These are phyloP conservation scores for Ectemnius lituratus DNA, from an alignment of 2,888 invertebrate species.

Conservation along the genomic window DNA sequence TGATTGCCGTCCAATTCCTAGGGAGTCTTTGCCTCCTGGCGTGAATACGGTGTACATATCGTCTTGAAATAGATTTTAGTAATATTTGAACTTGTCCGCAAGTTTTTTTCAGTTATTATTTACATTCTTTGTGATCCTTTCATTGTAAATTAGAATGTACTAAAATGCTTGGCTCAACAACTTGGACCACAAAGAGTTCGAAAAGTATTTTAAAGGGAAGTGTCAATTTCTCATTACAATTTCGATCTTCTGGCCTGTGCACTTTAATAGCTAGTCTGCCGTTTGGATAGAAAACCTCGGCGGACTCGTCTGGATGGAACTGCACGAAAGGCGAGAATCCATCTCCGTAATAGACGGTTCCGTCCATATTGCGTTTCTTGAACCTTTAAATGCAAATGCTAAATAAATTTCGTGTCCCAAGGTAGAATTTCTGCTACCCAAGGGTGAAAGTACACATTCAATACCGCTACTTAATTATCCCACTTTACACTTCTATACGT, in stretches of 20 bases:
- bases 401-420: too few species aligned
- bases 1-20: constrained; percentile 44
- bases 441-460: too few species aligned
- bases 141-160: too few species aligned
- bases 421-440: too few species aligned
- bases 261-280: constrained; percentile 58
- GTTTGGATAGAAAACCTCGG: constrained; percentile 62
- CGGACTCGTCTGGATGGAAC: constrained; percentile 46
- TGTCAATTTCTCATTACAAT: constrained; percentile 54
- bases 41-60: constrained; percentile 64
- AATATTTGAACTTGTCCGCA: constrained; percentile 28
- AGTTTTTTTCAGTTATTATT: too few species aligned
- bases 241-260: constrained; percentile 39
- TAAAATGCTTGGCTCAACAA: too few species aligned
- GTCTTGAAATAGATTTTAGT: constrained; percentile 60
- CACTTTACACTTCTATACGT: too few species aligned
- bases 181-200: too few species aligned
- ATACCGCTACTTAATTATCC: too few species aligned
- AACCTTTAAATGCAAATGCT: constrained; percentile 47
- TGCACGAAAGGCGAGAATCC: constrained; percentile 47
- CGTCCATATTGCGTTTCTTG: constrained; percentile 31
- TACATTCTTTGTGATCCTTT: too few species aligned
- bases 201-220: not conserved
- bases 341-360: constrained; percentile 53
- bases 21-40: constrained; percentile 56